Evolutionary conservation across 2,797 vertebrate genomes (phyloP).

Genomic region (Lophura swinhoii): DNA sequence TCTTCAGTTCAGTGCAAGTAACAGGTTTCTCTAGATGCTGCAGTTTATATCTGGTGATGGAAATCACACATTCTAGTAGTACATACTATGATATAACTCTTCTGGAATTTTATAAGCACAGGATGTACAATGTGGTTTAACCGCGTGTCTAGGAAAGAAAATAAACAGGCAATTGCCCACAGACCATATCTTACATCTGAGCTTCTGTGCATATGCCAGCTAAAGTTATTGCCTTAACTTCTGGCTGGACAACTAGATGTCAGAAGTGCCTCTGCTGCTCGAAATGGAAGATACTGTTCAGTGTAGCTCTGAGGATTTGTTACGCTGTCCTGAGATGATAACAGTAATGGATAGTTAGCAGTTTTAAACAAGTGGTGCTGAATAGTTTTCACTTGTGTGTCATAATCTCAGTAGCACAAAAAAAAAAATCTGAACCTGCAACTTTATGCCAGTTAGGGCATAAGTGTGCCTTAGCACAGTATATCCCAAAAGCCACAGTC

Average conservation of each 20-base stretch:
- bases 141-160: conserved; percentile 76
- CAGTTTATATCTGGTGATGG: conserved; percentile 42
- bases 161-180: conserved; percentile 75
- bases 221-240: conserved; percentile 23
- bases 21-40: conserved; percentile 53
- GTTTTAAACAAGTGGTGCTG: background rate
- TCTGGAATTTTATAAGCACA: conserved; percentile 82
- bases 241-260: conserved; percentile 34
- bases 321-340: background rate
- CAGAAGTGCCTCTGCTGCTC: conserved; percentile 29
- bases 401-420: background rate
- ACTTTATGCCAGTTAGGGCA: fast-evolving
- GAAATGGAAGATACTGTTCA: conserved; percentile 45
- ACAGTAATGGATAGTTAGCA: background rate
- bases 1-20: background rate
- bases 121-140: conserved; percentile 77
- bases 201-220: conserved; percentile 18
- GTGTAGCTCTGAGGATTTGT: conserved; percentile 3
- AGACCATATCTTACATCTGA: conserved; percentile 71
- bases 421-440: background rate
- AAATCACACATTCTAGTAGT: conserved; percentile 52
- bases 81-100: conserved; percentile 72
- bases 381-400: background rate
- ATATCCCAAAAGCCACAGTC: background rate
- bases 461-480: background rate